phyloP scores from a whole-genome alignment of 2,113 vertebrate genomes.

The Pseudorectes ferrugineus region DNA sequence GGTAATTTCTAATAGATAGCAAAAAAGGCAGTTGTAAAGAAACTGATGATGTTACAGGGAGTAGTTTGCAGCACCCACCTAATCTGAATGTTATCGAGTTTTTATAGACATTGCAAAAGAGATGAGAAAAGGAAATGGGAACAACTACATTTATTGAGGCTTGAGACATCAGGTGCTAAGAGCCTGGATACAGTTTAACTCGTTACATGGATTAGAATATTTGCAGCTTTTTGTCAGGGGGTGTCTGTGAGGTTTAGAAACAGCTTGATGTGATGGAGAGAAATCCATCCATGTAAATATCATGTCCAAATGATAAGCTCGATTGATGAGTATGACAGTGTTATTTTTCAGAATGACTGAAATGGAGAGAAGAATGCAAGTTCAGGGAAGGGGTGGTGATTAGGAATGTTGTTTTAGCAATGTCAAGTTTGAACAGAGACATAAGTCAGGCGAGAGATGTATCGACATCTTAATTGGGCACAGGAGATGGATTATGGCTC shows the following conservation, averaged over 20 bases:
- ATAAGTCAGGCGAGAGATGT: neutral
- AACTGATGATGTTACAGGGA: neutral
- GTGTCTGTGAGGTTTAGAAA: neutral
- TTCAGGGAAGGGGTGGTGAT: neutral
- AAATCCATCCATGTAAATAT: neutral
- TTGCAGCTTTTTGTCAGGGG: neutral
- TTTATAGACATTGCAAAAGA: neutral
- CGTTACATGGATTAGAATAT: neutral
- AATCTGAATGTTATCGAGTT: neutral
- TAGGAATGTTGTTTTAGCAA: neutral
- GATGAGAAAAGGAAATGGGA: neutral
- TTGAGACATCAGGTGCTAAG: neutral
- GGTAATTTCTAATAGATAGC: neutral
- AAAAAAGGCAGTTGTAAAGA: neutral
- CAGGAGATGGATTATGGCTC: neutral
- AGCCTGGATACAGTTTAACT: neutral
- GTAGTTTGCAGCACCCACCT: neutral
- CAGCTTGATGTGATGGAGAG: neutral
- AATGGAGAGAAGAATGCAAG: neutral
- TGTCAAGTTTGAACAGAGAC: neutral
- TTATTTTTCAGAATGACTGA: neutral
- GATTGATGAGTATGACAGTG: neutral
- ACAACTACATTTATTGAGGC: neutral
- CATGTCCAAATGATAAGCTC: neutral
- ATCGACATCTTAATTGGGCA: neutral